Conservation (phyloP, 2,113 vertebrate genomes). For the Centropus unirufus region DNA sequence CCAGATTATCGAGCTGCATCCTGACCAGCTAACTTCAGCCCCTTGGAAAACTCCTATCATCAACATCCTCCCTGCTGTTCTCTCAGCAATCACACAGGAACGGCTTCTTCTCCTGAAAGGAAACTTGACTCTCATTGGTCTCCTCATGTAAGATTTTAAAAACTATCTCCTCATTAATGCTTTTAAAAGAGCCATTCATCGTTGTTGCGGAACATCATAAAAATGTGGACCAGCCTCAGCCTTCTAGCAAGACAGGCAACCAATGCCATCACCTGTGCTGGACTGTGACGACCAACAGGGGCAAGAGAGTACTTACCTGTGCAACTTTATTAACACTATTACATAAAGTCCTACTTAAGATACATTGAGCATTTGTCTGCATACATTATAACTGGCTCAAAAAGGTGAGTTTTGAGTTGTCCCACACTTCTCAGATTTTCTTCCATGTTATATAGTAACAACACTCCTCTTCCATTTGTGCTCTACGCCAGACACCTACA, state of each 20-base stretch:
- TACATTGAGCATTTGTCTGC: not conserved
- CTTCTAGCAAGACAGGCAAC: not conserved
- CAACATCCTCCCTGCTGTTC: not conserved
- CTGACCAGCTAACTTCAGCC: not conserved
- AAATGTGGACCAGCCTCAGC: not conserved
- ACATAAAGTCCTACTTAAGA: not conserved
- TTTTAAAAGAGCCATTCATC: not conserved
- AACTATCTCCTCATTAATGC: constrained; percentile 40
- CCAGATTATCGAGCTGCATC: constrained; percentile 15
- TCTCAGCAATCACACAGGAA: not conserved
- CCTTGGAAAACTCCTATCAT: constrained; percentile 30
- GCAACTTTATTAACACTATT: not conserved
- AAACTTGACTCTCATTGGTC: not conserved
- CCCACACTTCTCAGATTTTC: not conserved
- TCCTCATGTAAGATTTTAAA: not conserved
- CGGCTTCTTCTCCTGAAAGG: not conserved
- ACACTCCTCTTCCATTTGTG: not conserved
- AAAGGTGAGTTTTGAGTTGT: not conserved
- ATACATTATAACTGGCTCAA: not conserved
- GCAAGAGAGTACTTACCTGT: not conserved
- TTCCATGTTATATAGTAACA: not conserved
- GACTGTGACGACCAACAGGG: not conserved
- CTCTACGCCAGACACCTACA: not conserved
- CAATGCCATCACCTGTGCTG: not conserved
- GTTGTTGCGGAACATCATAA: not conserved